Evolutionary conservation across 2,113 vertebrate species (phyloP), one percentile per base, ranked within the genome.

Genomic region (Spermophilus dauricus): DNA sequence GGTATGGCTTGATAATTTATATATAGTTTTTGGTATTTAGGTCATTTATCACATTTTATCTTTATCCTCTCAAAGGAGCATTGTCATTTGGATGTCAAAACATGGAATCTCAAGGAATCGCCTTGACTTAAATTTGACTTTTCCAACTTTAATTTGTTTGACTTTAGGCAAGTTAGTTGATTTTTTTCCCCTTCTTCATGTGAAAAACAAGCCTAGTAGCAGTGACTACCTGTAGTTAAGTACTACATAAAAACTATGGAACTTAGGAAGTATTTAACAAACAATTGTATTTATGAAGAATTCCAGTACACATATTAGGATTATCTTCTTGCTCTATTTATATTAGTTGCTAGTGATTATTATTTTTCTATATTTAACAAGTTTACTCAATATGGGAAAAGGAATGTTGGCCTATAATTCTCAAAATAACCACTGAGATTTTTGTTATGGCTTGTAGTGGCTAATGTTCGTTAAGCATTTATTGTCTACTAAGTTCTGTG

Each of bases 211-310:
- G 24, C 26, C 48, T 37, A n/a, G 56, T 67, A 81, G 58, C 75
- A 65, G 8, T 75, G 30, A 8, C 13, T 53, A 92, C 4, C 8
- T 94, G 86, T 53, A 93, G 14, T 69, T 75, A 73, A 91, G 51
- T 77, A 69, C 16, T 63, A 61, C 6, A 12, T 70, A 53, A 37
- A 82, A 26, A 42, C 28, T 83, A 26, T 42, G 13, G 24, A 51
- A 73, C 84, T 94, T 73, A 67, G 51, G 73, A 48, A 91, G 53
- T 91, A 69, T 56, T 94, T 78, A 91, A 58, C 72, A 73, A 90
- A 95, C 4, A 90, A 45, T 16, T 91, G 3, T 73, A 48, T 51
- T 84, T 83, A n/a, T 73, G 72, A 65, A 87, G 37, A 84, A 88
- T 70, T 84, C 72, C 17, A 75, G 13, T 30, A 78, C 22, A 77